These are phyloP conservation scores for Neolamprologus cancellatus DNA, from an alignment of 2,113 vertebrate genomes.

Conservation along the genomic window DNA sequence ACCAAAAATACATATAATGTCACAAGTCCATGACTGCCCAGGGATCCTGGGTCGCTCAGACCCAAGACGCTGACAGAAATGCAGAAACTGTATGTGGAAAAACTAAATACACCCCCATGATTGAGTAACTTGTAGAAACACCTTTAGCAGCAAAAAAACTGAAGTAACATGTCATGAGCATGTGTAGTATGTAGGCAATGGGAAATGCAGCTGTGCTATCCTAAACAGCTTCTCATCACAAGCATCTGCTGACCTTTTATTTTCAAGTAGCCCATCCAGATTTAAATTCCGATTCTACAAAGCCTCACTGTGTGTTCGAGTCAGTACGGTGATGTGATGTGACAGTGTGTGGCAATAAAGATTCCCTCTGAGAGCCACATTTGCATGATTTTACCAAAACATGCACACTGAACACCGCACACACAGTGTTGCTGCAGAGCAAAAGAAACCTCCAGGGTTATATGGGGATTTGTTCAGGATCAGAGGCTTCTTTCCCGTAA, in stretches of 20 bases:
- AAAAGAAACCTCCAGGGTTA: conserved; percentile 29
- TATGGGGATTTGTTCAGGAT: conserved; percentile 54
- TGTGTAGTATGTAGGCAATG: not conserved
- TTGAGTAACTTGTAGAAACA: not conserved
- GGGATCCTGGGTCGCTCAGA: not conserved
- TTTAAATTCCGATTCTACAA: not conserved
- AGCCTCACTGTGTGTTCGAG: not conserved
- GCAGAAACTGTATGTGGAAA: not conserved
- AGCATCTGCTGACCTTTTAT: not conserved
- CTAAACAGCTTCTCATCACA: not conserved
- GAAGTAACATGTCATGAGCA: not conserved
- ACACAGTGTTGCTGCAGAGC: conserved; percentile 2
- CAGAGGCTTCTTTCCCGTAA: conserved; percentile 43
- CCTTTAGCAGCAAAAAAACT: not conserved
- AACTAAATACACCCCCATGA: not conserved
- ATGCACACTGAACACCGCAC: not conserved
- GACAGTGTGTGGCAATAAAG: not conserved
- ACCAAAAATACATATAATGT: not conserved
- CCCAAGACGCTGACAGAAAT: not conserved
- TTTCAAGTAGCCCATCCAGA: not conserved
- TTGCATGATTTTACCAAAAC: not conserved
- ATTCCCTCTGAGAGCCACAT: conserved; percentile 2
- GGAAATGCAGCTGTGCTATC: not conserved
- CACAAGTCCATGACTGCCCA: not conserved
- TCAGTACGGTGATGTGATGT: not conserved